Evolutionary conservation across 2,888 invertebrate genomes (phyloP), one percentile per base, ranked within the genome.

Genomic region (Hipparchia sbordonii): DNA sequence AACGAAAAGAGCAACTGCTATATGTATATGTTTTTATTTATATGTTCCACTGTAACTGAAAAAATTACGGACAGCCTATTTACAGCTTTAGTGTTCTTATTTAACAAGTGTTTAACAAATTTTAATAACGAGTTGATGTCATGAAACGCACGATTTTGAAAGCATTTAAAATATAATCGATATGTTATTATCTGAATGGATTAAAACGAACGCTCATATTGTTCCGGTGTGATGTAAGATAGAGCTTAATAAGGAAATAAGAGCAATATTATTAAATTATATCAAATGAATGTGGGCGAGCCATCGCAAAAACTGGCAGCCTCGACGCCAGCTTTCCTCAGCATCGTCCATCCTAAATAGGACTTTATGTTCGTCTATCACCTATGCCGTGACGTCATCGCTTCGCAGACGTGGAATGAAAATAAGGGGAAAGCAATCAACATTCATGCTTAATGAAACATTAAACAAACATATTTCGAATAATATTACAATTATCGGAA

Each of bases 231-330:
- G 65, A 65, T 12, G 52, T 52, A 65, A 65, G 33, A 33, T 51
- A 12, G 6, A 3, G 48, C 48, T 59, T 46, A 59, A 23, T 12
- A 68, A 59, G 68, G 68, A 48, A 48, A 7, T 10, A 9, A 51
- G 1, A 48, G 48, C 59, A 59, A 60, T 59, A 59, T 59, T 9
- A 59, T 57, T 59, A 12, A 48, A 54, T 56, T 9, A 45, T n/a
- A 4, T 9, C 65, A 51, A 10, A 12, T 54, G 8, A 73, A 51
- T 92, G 91, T 93, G 86, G 91, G 85, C 92, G 89, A 88, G 81
- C 80, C 79, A 93, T 93, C 93, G 92, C 93, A 91, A 91, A 89
- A 84, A 78, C 86, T 81, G 86, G 85, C 87, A 84, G 80, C 74
- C 90, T 92, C 76, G 66, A 83, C 76, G 84, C 77, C 83, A 84